Evolutionary conservation across 2,888 invertebrate genomes (phyloP).

Genomic region (Protodeltote pygarga): DNA sequence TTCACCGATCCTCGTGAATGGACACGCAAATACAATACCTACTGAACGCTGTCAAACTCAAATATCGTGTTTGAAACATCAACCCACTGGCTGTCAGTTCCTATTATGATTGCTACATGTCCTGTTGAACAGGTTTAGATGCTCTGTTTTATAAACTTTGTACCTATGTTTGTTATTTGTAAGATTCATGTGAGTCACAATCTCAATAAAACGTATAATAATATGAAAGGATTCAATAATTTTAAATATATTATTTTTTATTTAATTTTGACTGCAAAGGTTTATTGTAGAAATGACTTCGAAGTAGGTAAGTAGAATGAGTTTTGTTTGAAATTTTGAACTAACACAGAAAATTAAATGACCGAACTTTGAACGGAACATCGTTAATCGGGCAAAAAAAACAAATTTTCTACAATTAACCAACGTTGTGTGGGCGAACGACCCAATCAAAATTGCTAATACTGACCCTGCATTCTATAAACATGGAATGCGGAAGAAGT

Average conservation of each 20-base stretch:
- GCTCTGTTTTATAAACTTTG: constrained; percentile 48
- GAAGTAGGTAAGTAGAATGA: no score
- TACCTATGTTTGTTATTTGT: constrained; percentile 1
- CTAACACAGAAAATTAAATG: neutral
- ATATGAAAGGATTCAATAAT: no score
- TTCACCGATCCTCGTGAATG: constrained; percentile 14
- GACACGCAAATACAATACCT: constrained; percentile 43
- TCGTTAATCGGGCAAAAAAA: no score
- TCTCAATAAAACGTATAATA: no score
- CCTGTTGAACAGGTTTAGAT: constrained; percentile 27
- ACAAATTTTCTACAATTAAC: no score
- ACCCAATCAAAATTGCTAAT: constrained; percentile 34
- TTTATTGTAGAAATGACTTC: no score
- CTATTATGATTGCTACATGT: constrained; percentile 47
- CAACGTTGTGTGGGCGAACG: no score
- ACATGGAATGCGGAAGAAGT: constrained; percentile 21
- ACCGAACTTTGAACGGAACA: neutral
- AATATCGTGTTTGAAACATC: constrained; percentile 35
- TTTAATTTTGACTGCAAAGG: no score
- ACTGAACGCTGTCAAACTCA: constrained; percentile 36
- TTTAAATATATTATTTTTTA: no score
- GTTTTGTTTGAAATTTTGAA: no score
- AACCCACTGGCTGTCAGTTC: constrained; percentile 43
- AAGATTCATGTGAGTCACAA: neutral
- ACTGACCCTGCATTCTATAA: constrained; percentile 20